Evolutionary conservation across 2,113 vertebrate species (phyloP).

Genomic region (Anhinga rufa): DNA sequence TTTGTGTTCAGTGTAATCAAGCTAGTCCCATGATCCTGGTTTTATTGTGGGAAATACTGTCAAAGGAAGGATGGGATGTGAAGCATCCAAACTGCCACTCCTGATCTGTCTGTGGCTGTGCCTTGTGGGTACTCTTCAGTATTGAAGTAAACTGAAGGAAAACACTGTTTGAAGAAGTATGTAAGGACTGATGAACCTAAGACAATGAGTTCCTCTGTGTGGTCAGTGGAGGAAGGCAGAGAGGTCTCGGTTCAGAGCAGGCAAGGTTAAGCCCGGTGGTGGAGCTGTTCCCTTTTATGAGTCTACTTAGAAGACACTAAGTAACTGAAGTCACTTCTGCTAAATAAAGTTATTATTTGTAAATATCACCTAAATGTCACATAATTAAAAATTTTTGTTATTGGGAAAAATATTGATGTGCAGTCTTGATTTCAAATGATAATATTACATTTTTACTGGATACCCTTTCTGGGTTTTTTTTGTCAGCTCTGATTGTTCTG

Average conservation of each 20-base stretch:
- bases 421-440: neutral
- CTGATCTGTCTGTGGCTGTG: fast-evolving
- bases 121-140: neutral
- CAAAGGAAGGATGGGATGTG: neutral
- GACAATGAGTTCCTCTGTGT: neutral
- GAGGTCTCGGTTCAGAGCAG: neutral
- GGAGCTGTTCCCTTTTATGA: neutral
- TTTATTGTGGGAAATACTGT: neutral
- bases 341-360: neutral
- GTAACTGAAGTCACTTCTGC: neutral
- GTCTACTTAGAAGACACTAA: neutral
- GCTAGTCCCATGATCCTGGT: neutral
- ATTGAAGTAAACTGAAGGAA: neutral
- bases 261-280: neutral
- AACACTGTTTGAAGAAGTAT: neutral
- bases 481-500: neutral
- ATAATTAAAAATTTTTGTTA: neutral
- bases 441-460: neutral
- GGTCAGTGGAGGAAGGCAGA: neutral
- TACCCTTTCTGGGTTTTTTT: neutral
- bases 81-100: neutral
- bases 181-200: neutral
- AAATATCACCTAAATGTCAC: neutral
- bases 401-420: neutral
- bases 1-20: neutral